These are phyloP conservation scores for Serripes groenlandicus DNA, from an alignment of 2,888 invertebrate species.

Conservation along the genomic window DNA sequence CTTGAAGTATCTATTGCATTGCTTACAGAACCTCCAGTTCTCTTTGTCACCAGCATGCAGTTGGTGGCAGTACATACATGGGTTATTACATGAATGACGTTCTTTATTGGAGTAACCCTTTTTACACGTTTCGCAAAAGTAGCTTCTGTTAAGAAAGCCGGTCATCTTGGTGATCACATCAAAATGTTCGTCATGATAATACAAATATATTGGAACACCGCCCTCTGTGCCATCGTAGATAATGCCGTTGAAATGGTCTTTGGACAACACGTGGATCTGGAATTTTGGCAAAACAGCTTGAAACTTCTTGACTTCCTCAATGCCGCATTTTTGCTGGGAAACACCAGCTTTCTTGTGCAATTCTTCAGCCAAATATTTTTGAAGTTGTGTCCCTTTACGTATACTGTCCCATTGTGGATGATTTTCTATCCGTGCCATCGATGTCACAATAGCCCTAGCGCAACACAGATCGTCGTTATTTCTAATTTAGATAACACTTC, in stretches of 20 bases:
- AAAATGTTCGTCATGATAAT: slow-evolving; percentile 57
- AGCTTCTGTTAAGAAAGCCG: slow-evolving; percentile 48
- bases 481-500: slow-evolving; percentile 27
- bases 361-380: slow-evolving; percentile 23
- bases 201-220: slow-evolving; percentile 45
- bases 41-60: slow-evolving; percentile 18
- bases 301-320: slow-evolving; percentile 46
- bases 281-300: slow-evolving; percentile 32
- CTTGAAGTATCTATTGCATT: slow-evolving; percentile 35
- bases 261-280: slow-evolving; percentile 52
- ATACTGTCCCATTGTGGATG: slow-evolving; percentile 48
- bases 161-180: slow-evolving; percentile 60
- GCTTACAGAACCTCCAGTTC: slow-evolving; percentile 26
- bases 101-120: slow-evolving; percentile 42
- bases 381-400: slow-evolving; percentile 32
- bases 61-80: slow-evolving; percentile 30
- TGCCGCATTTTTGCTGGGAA: slow-evolving; percentile 29
- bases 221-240: slow-evolving; percentile 39
- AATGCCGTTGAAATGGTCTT: slow-evolving; percentile 46
- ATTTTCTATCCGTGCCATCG: slow-evolving; percentile 35
- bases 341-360: slow-evolving; percentile 25
- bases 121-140: slow-evolving; percentile 44
- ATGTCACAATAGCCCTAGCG: slow-evolving; percentile 48
- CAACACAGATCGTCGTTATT: slow-evolving; percentile 53
- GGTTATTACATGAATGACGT: slow-evolving; percentile 42